phyloP scores from a whole-genome alignment of 2,113 vertebrate genomes.

The Fregetta grallaria region DNA sequence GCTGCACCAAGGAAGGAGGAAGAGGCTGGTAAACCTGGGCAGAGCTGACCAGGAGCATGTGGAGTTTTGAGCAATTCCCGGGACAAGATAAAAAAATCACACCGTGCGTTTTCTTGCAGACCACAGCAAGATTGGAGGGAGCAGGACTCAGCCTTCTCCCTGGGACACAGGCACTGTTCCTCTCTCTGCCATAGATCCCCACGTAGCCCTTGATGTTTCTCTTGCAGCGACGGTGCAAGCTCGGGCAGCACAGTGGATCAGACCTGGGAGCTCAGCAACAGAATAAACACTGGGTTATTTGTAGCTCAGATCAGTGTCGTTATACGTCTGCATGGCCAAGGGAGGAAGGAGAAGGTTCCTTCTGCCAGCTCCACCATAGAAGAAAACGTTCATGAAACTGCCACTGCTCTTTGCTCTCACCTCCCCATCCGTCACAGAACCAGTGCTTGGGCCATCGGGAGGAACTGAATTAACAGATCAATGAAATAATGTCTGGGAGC shows the following conservation, averaged over 20 bases:
- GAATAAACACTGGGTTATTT: background rate
- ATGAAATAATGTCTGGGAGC: background rate
- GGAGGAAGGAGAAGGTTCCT: background rate
- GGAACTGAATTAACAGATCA: background rate
- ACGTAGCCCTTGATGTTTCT: background rate
- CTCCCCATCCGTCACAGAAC: background rate
- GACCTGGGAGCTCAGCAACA: background rate
- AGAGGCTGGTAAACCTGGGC: background rate
- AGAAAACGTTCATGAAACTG: background rate
- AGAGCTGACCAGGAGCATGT: background rate
- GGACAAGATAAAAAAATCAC: background rate
- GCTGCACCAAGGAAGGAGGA: background rate
- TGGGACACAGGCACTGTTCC: background rate
- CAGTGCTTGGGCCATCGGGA: background rate
- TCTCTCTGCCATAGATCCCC: background rate
- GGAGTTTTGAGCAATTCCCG: background rate
- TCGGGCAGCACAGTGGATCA: background rate
- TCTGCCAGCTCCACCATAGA: background rate
- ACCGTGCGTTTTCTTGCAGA: background rate
- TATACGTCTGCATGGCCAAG: background rate
- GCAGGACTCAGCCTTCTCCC: background rate
- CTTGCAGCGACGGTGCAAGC: background rate
- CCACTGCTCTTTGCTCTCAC: background rate
- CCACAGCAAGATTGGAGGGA: background rate
- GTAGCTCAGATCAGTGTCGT: background rate